Evolutionary conservation across 2,113 vertebrate genomes (phyloP), one percentile per base, ranked within the genome.

Genomic region (Callaeas wilsoni): DNA sequence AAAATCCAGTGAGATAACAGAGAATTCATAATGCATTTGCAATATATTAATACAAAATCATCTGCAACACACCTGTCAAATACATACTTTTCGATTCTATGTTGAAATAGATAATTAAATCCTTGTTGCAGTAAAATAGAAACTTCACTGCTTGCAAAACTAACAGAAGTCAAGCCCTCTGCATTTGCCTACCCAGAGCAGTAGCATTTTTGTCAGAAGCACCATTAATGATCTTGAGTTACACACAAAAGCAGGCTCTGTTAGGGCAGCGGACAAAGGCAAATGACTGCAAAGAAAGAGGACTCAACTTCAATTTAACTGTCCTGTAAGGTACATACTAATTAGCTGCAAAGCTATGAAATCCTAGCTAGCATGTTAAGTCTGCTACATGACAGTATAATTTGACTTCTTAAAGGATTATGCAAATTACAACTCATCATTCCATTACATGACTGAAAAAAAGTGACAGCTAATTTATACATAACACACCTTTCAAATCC

Each of bases 371-470:
- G 98, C 99, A 98, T 99, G 98, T 99, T 99, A 99, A 99, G 98
- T 99, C 99, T 99, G 99, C 98, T 98, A 99, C 98, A 99, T 99
- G 99, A 99, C 99, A 99, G 98, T 98, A 98, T 99, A 99, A 99
- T 99, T 99, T 99, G 99, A 98, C 98, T 99, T 98, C 98, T 99
- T 99, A 99, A 99, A 99, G 98, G 99, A 99, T 99, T 99, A 99
- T 99, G 98, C 98, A 99, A 99, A 99, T 99, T 98, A 98, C 98
- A 97, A 97, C 98, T 99, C 98, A 99, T 99, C 98, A 99, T 98
- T 98, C 98, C 98, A 98, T 98, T 98, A 98, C 98, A 98, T 97
- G 98, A 98, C 98, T 98, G 98, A 98, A 98, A 99, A 99, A 99
- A 98, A 98, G 98, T 99, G 98, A 99, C 98, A 99, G 98, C 98